Conservation (phyloP, 2,797 vertebrate species). For the Meriones psammophilus region DNA sequence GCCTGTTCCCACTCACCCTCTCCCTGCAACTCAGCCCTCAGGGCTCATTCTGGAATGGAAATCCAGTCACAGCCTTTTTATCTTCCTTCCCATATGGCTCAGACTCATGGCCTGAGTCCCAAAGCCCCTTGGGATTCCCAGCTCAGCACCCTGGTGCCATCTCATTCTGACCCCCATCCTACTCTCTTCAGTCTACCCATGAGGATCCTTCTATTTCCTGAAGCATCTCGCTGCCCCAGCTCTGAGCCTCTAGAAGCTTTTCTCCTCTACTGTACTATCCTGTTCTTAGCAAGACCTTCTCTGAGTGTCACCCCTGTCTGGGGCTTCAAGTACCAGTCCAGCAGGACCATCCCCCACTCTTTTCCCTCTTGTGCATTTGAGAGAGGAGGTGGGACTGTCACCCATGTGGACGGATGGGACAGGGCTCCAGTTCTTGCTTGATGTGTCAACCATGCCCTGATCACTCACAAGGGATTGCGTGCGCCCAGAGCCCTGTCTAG, state of each 20-base stretch:
- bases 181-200: no score
- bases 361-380: rapidly evolving
- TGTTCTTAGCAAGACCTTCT: background rate
- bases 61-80: background rate
- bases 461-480: background rate
- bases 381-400: background rate
- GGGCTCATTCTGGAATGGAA: background rate
- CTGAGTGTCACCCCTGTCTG: background rate
- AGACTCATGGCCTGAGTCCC: background rate
- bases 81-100: rapidly evolving
- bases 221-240: rapidly evolving
- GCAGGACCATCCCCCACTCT: background rate
- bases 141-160: no score
- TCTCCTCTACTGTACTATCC: no score
- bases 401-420: background rate
- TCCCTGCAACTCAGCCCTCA: background rate
- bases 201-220: no score
- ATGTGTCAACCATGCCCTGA: rapidly evolving
- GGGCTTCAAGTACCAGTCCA: background rate
- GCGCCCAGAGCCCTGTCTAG: no score
- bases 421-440: background rate
- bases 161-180: no score
- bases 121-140: rapidly evolving
- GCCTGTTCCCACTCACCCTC: background rate
- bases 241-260: background rate